These are phyloP conservation scores for Anthopleura xanthogrammica DNA, from an alignment of 92 coral and sea anemone species.

Conservation along the genomic window DNA sequence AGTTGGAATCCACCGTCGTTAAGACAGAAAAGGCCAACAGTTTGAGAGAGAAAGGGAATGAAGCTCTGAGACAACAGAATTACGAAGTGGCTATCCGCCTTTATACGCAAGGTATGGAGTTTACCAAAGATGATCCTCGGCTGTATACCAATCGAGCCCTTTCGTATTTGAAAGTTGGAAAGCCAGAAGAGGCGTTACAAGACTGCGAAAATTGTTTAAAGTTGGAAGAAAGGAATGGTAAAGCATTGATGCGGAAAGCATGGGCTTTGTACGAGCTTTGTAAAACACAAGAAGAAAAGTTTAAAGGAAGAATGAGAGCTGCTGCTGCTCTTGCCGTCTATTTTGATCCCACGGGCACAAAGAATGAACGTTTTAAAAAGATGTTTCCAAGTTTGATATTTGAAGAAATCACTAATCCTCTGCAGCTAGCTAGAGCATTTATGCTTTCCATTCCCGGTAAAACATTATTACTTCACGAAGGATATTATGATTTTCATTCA, in stretches of 20 bases:
- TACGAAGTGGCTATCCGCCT: constrained; percentile 41
- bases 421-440: constrained; percentile 18
- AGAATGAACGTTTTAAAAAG: constrained; percentile 8
- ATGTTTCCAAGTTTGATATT: constrained; percentile 39
- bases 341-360: constrained; percentile 32
- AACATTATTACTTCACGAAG: constrained; percentile 53
- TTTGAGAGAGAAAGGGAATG: constrained; percentile 59
- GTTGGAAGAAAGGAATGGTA: constrained; percentile 33
- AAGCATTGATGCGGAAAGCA: constrained; percentile 75
- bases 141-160: constrained; percentile 66
- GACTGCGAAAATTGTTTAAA: constrained; percentile 67
- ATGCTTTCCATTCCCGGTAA: not conserved
- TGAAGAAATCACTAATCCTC: constrained; percentile 27
- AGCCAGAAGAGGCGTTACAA: constrained; percentile 56
- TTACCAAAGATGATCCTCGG: constrained; percentile 28
- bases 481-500: constrained; percentile 34
- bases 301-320: constrained; percentile 30
- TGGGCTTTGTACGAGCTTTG: constrained; percentile 71
- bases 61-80: constrained; percentile 39
- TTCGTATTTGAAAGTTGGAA: constrained; percentile 51
- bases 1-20: not conserved
- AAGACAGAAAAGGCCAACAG: constrained; percentile 28
- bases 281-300: constrained; percentile 14
- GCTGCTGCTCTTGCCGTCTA: constrained; percentile 57
- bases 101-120: constrained; percentile 48